Conservation (phyloP, 92 coral and sea anemone genomes). For the Galaxea fascicularis region DNA sequence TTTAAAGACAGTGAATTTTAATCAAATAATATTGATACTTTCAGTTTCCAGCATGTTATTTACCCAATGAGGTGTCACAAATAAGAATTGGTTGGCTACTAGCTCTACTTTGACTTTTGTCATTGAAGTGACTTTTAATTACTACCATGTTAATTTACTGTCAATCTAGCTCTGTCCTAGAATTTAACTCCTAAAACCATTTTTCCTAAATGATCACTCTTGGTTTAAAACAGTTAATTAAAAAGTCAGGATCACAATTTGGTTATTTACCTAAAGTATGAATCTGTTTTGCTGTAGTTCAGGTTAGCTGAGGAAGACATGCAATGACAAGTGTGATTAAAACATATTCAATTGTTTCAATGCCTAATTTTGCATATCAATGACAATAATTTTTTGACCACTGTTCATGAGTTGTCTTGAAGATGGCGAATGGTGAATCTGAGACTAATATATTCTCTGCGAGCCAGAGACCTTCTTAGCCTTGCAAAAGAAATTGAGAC, state of each 20-base stretch:
- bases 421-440: no score
- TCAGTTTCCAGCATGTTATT: background rate
- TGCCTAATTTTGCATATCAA: no score
- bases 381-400: no score
- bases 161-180: background rate
- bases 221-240: background rate
- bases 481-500: no score
- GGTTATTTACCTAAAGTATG: background rate
- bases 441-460: no score
- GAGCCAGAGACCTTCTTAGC: no score
- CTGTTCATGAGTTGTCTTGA: no score
- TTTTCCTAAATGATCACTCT: background rate
- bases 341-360: no score
- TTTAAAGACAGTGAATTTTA: background rate
- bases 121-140: slow-evolving; percentile 14
- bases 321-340: no score
- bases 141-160: background rate
- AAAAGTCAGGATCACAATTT: background rate
- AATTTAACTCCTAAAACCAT: background rate
- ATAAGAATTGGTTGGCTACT: background rate
- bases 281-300: background rate
- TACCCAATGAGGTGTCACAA: background rate
- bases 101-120: background rate
- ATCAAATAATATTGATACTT: background rate
- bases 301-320: background rate